Evolutionary conservation across 2,797 vertebrate species (phyloP).

Genomic region (Rhinatrema bivittatum): DNA sequence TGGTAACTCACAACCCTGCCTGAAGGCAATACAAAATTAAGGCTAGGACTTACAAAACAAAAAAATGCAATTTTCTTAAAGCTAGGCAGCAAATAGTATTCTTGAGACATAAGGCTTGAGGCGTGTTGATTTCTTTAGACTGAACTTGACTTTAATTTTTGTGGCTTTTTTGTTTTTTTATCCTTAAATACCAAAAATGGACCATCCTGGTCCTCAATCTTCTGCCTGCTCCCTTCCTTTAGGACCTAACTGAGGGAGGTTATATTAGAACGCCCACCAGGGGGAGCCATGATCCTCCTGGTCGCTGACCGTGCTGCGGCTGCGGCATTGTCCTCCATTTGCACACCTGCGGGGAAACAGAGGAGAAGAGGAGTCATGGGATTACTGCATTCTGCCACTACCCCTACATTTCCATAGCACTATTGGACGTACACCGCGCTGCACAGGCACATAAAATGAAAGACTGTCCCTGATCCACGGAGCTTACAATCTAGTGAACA

Average conservation of each 20-base stretch:
- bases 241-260: conserved; percentile 86
- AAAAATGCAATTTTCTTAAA: conserved; percentile 75
- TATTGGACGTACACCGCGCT: no score
- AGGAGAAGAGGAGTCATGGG: not conserved
- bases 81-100: conserved; percentile 76
- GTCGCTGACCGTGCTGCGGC: conserved; percentile 89
- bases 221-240: conserved; percentile 22
- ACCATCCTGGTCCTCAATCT: conserved; percentile 56
- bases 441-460: no score
- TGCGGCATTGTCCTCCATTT: conserved; percentile 58
- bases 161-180: conserved; percentile 49
- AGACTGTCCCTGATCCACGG: no score
- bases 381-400: fast-evolving
- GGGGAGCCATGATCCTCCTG: conserved; percentile 87
- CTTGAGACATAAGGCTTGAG: conserved; percentile 95
- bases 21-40: conserved; percentile 44
- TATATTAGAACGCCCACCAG: conserved; percentile 94
- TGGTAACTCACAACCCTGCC: conserved; percentile 6
- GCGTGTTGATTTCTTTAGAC: conserved; percentile 80
- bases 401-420: no score
- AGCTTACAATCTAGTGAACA: no score
- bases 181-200: conserved; percentile 54
- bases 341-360: conserved; percentile 45
- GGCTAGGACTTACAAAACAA: conserved; percentile 54
- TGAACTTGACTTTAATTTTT: conserved; percentile 60